Evolutionary conservation across 1,140 invertebrate species (phyloP), one percentile per base, ranked within the genome.

Genomic region (Spodoptera litura): DNA sequence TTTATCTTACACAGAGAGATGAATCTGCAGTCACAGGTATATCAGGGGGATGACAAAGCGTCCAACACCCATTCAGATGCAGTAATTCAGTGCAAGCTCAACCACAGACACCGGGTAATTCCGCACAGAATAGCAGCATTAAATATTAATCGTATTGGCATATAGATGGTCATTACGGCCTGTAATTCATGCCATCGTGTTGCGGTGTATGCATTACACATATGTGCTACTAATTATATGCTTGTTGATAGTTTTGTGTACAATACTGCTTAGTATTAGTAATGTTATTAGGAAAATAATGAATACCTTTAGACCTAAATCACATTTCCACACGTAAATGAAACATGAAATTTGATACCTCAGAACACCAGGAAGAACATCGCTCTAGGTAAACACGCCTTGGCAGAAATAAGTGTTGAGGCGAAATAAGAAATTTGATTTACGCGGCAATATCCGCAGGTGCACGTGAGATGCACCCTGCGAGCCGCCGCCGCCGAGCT

Each of bases 121-220:
- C 83, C 83, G 83, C 78, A 81, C 88, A 88, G 89, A 89, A 89
- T 88, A 87, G 86, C 87, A 85, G 85, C 89, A 90, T 92, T 92
- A 90, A 92, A 92, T 93, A 91, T 92, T 92, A 92, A 93, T 92
- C 85, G 88, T 89, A 91, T 91, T 91, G 90, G 89, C 88, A 89
- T 90, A 91, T 90, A 90, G 87, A 88, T 89, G 87, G 87, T 86
- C 85, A 88, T 90, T 89, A 90, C 87, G 79, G 80, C 80, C 79
- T 87, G 89, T 89, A 84, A 84, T 84, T 83, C 80, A 84, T 78
- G 79, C 72, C 70, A 68, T 73, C 38, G 55, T 55, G 74, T 68
- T 68, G 52, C 31, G 53, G 61, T 77, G 74, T 84, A 74, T 81
- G 82, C 85, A 87, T 82, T 85, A 87, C 83, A 44, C 38, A 44